A percentile compares a stretch with the other conserved stretches of the same genome.
These are phyloP conservation scores for Dasypolia templi DNA, from an alignment of 2,888 invertebrate genomes.

Conservation along the genomic window DNA sequence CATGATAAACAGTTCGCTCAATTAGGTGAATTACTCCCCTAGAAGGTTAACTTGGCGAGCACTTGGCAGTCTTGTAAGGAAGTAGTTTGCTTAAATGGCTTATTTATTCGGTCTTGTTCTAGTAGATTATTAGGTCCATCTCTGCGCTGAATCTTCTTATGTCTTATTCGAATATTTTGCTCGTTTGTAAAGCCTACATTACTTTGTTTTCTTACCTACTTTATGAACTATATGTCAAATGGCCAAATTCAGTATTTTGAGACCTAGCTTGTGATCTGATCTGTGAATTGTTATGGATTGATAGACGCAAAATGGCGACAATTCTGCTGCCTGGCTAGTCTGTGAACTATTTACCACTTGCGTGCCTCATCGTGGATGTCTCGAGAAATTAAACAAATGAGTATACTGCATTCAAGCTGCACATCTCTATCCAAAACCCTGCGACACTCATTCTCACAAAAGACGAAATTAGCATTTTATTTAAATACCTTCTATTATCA, in stretches of 20 bases:
- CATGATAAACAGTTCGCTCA: background rate
- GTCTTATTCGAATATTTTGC: no score
- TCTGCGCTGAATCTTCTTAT: background rate
- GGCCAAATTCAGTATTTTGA: no score
- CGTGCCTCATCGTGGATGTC: background rate
- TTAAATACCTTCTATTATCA: background rate
- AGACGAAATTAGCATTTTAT: background rate
- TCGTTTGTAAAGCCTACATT: no score
- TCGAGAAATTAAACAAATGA: background rate
- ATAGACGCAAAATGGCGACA: background rate
- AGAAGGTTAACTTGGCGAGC: background rate
- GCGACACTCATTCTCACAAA: background rate
- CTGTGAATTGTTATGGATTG: no score
- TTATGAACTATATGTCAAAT: no score
- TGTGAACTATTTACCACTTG: background rate
- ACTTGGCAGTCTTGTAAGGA: background rate
- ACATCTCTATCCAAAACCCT: background rate
- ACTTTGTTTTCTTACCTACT: no score
- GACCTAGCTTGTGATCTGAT: background rate
- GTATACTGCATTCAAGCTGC: background rate
- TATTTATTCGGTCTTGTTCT: conserved; percentile 3
- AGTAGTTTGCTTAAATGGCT: conserved; percentile 18
- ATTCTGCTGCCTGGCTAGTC: background rate
- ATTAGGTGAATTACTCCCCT: conserved; percentile 21
- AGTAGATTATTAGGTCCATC: background rate